These are phyloP conservation scores for Mesocentrotus franciscanus DNA, from an alignment of 53 echinoderm and acorn worm species.

Conservation along the genomic window DNA sequence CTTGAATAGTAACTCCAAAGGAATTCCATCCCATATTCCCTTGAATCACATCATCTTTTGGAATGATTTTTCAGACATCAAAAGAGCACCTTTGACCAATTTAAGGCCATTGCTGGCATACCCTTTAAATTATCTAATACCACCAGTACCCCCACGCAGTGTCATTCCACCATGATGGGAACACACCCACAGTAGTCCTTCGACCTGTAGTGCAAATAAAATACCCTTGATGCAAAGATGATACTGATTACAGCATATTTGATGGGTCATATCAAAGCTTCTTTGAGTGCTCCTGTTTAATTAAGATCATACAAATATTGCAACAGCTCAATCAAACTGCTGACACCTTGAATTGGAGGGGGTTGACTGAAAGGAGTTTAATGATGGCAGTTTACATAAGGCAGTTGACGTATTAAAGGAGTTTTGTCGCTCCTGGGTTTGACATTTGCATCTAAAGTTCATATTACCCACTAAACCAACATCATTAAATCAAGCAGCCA, in stretches of 20 bases:
- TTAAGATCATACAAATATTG: neutral
- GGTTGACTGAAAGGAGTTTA: neutral
- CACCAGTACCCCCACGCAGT: neutral
- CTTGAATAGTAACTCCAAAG: too few species aligned
- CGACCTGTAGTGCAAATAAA: neutral
- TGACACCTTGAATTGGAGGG: slow-evolving; percentile 13
- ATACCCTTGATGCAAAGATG: slow-evolving; percentile 16
- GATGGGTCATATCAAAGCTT: neutral
- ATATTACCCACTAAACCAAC: neutral
- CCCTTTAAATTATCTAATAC: neutral
- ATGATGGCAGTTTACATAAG: neutral
- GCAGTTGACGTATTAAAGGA: neutral
- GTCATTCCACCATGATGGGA: neutral
- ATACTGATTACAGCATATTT: neutral
- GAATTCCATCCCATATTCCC: neutral
- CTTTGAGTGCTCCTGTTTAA: neutral
- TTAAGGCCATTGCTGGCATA: too few species aligned
- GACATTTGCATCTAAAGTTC: slow-evolving; percentile 33
- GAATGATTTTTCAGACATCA: neutral
- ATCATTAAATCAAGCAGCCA: neutral
- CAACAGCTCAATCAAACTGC: slow-evolving; percentile 14
- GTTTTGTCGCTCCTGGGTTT: neutral
- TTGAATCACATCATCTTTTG: neutral
- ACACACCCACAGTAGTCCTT: neutral
- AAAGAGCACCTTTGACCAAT: neutral